These are phyloP conservation scores for Pseudomyrmex concolor DNA, from an alignment of 1,140 invertebrate genomes.

Conservation along the genomic window DNA sequence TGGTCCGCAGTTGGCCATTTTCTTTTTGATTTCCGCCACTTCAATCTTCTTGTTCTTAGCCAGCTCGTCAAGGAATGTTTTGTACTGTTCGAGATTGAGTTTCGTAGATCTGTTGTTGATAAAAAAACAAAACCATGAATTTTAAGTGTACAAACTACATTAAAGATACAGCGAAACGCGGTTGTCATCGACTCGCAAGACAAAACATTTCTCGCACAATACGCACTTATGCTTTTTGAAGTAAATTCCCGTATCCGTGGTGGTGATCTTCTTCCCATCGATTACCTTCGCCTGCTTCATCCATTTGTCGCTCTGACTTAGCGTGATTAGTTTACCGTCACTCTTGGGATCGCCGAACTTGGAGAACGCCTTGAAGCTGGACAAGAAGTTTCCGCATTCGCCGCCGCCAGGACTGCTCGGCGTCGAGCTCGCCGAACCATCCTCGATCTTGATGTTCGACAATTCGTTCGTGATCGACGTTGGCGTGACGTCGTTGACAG, in stretches of 20 bases:
- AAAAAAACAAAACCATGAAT: not conserved
- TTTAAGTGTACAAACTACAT: not conserved
- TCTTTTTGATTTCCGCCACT: conserved; percentile 90
- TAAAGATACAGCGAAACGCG: not conserved
- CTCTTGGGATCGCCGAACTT: conserved; percentile 95
- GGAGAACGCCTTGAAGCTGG: conserved; percentile 89
- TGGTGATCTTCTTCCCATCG: conserved; percentile 94
- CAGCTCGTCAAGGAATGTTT: conserved; percentile 92
- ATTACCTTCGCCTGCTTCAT: conserved; percentile 98
- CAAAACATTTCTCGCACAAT: not conserved
- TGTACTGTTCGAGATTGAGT: conserved; percentile 90
- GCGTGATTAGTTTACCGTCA: conserved; percentile 93
- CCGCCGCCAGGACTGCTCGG: conserved; percentile 64
- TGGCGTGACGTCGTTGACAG: conserved; percentile 24
- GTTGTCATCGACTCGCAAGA: not conserved
- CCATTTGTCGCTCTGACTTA: conserved; percentile 97
- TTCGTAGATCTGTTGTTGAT: conserved; percentile 86
- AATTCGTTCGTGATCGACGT: conserved; percentile 73
- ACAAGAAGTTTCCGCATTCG: conserved; percentile 72
- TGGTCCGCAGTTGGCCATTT: conserved; percentile 91
- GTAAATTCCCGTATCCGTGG: conserved; percentile 94
- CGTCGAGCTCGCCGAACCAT: conserved; percentile 67
- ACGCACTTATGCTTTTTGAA: conserved; percentile 94
- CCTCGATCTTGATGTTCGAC: conserved; percentile 78
- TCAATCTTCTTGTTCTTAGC: conserved; percentile 93